Conservation (phyloP, 2,113 vertebrate genomes). For the Myotis davidii region DNA sequence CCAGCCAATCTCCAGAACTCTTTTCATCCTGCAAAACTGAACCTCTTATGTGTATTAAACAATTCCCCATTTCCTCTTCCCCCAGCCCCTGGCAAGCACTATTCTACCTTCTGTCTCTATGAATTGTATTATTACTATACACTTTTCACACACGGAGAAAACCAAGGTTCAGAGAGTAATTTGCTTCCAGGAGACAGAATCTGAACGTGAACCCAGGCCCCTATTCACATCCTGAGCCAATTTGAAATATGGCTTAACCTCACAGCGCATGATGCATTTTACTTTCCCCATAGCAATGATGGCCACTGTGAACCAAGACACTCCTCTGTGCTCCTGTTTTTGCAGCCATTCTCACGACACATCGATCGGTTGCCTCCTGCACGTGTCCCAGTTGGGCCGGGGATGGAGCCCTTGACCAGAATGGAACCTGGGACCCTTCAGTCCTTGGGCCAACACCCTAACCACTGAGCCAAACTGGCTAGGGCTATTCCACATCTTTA, state of each 20-base stretch:
- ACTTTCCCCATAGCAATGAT: not conserved
- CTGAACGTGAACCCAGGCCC: conserved; percentile 5
- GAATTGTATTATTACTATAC: not conserved
- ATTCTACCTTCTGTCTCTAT: not conserved
- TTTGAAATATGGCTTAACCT: not conserved
- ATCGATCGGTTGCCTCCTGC: no score
- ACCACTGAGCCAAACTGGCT: no score
- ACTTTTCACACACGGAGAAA: not conserved
- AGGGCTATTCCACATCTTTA: not conserved
- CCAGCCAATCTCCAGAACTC: not conserved
- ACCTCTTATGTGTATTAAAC: not conserved
- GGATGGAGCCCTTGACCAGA: no score
- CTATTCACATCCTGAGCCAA: not conserved
- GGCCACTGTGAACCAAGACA: not conserved
- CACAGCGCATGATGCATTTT: not conserved
- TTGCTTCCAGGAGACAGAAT: not conserved
- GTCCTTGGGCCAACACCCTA: no score
- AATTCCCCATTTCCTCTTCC: not conserved
- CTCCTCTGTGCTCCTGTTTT: not conserved
- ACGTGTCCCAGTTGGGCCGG: no score
- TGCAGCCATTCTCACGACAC: not conserved
- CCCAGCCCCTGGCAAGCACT: not conserved
- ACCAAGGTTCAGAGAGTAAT: not conserved
- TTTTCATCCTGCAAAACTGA: not conserved
- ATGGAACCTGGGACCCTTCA: no score